Evolutionary conservation across 1,140 invertebrate species (phyloP).

Genomic region (Yoshiicerus persimilis): DNA sequence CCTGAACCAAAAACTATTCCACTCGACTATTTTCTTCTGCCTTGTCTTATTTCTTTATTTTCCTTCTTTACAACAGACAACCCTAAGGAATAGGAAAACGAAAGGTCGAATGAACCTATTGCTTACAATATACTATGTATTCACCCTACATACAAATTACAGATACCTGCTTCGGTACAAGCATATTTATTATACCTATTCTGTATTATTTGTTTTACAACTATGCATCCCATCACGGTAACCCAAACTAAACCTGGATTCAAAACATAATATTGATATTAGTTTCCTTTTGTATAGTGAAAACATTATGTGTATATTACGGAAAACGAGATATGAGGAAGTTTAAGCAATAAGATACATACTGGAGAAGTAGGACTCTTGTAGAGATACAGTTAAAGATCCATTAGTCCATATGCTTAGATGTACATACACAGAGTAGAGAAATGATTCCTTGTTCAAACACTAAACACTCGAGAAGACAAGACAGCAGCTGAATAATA

Average conservation of each 20-base stretch:
- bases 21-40: background rate
- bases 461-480: background rate
- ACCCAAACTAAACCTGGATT: too few species aligned
- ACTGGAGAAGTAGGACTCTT: background rate
- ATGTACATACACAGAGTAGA: background rate
- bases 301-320: too few species aligned
- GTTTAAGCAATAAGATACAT: background rate
- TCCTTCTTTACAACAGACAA: background rate
- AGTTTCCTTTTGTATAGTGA: too few species aligned
- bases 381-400: background rate
- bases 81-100: background rate
- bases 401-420: background rate
- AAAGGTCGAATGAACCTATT: background rate
- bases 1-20: background rate
- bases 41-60: background rate
- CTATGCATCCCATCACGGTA: too few species aligned
- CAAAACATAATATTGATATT: too few species aligned
- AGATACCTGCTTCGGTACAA: too few species aligned
- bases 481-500: conserved; percentile 18
- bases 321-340: too few species aligned
- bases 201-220: too few species aligned
- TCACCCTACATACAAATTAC: background rate
- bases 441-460: conserved; percentile 5
- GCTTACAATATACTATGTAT: background rate
- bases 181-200: too few species aligned